phyloP scores from a whole-genome alignment of 2,797 vertebrate species.

The Hydrophis major region DNA sequence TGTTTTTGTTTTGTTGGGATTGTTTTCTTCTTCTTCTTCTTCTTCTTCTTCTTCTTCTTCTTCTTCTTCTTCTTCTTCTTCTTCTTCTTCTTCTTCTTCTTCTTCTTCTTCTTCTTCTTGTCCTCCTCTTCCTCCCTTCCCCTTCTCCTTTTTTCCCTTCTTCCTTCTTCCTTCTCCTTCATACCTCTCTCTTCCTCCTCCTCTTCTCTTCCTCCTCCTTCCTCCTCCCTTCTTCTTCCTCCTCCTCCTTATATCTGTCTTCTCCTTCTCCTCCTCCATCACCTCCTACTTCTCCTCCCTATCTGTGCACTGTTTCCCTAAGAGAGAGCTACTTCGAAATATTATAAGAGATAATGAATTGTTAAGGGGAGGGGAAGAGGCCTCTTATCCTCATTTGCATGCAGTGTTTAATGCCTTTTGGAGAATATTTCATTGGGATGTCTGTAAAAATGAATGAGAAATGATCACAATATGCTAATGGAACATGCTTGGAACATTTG shows the following conservation, averaged over 20 bases:
- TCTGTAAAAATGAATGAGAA: constrained; percentile 71
- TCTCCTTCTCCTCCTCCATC: background rate
- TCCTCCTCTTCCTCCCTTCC: no score
- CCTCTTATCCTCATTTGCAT: constrained; percentile 70
- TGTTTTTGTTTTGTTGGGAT: background rate
- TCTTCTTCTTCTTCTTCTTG: fast-evolving
- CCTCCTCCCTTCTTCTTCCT: background rate
- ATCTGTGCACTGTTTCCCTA: background rate
- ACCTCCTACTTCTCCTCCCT: background rate
- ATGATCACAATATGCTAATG: constrained; percentile 71
- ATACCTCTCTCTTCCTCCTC: no score
- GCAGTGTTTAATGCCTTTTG: constrained; percentile 71
- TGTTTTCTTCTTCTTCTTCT: background rate
- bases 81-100: no score
- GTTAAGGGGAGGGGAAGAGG: constrained; percentile 64
- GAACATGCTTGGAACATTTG: constrained; percentile 61
- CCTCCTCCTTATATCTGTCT: background rate
- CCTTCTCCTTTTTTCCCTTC: no score
- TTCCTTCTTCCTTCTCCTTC: background rate
- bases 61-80: background rate
- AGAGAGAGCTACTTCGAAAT: constrained; percentile 62
- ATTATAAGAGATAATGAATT: constrained; percentile 72
- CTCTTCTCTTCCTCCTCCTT: no score
- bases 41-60: background rate
- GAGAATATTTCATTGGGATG: constrained; percentile 69